These are phyloP conservation scores for Myxocyprinus asiaticus DNA, from an alignment of 2,113 vertebrate species.

Conservation along the genomic window DNA sequence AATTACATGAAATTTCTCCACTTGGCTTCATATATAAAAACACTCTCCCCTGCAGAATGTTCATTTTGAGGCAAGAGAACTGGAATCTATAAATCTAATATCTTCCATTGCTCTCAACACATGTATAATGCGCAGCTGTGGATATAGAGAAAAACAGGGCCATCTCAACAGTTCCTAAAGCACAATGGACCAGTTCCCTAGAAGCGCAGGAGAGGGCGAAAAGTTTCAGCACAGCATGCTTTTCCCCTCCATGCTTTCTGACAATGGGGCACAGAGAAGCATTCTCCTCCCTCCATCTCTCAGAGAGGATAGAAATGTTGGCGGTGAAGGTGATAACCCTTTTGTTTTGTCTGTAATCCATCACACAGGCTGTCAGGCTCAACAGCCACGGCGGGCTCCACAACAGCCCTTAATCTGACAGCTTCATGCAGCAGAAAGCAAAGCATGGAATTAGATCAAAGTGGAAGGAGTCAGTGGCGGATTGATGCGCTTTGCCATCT, in stretches of 20 bases:
- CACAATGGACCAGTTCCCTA: conserved; percentile 12
- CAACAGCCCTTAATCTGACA: conserved; percentile 78
- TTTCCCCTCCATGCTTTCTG: conserved; percentile 50
- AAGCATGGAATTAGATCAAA: conserved; percentile 86
- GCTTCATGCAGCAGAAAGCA: conserved; percentile 82
- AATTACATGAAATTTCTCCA: too few species aligned
- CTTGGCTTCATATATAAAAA: background rate
- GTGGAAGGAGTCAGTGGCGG: conserved; percentile 75
- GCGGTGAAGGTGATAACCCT: conserved; percentile 84
- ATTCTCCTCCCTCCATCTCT: conserved; percentile 73
- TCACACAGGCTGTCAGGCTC: conserved; percentile 84
- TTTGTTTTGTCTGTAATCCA: conserved; percentile 90
- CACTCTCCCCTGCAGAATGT: background rate
- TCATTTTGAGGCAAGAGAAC: background rate
- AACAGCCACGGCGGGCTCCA: conserved; percentile 76
- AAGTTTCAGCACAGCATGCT: background rate
- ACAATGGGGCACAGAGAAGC: conserved; percentile 59
- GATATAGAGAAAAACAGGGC: conserved; percentile 53
- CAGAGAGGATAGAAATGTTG: conserved; percentile 77
- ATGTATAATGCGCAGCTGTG: background rate
- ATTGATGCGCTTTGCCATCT: conserved; percentile 82
- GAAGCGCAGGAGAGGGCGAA: conserved; percentile 1
- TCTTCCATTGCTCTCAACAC: conserved; percentile 63
- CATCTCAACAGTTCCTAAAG: conserved; percentile 51
- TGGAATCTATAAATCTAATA: conserved; percentile 61